phyloP scores from a whole-genome alignment of 2,888 invertebrate genomes.

The Lamellibrachia columna region DNA sequence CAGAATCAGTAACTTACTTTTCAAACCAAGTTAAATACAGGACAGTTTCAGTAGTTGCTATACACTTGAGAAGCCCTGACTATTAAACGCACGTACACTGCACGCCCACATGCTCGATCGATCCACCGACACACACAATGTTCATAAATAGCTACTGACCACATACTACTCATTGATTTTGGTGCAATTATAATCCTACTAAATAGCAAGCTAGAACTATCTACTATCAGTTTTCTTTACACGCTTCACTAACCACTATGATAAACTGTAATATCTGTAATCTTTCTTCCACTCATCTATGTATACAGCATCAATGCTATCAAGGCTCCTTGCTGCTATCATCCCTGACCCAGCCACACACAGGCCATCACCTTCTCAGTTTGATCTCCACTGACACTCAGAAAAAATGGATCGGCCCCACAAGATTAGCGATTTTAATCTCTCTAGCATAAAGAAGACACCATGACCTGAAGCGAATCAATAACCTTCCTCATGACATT shows the following conservation, averaged over 20 bases:
- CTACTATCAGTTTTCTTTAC: neutral
- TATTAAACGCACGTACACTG: too few species aligned
- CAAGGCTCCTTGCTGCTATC: neutral
- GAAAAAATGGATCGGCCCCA: neutral
- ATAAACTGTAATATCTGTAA: neutral
- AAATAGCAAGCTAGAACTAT: neutral
- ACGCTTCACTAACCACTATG: neutral
- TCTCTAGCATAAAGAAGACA: neutral
- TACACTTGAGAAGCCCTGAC: too few species aligned
- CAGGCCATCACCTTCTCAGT: neutral
- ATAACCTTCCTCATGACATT: neutral
- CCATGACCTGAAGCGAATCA: neutral
- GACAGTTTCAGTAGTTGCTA: too few species aligned
- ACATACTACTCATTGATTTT: neutral
- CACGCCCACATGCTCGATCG: too few species aligned
- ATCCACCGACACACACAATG: neutral
- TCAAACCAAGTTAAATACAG: too few species aligned
- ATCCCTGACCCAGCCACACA: neutral
- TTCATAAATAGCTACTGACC: neutral
- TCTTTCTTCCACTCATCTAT: neutral
- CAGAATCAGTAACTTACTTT: too few species aligned
- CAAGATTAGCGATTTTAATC: neutral
- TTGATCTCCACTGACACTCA: neutral
- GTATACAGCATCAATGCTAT: neutral
- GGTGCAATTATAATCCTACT: neutral